A percentile compares a stretch with the other conserved stretches of the same genome.
These are phyloP conservation scores for Ptychodera flava DNA, from an alignment of 35 echinoderm and acorn worm genomes.

Conservation along the genomic window DNA sequence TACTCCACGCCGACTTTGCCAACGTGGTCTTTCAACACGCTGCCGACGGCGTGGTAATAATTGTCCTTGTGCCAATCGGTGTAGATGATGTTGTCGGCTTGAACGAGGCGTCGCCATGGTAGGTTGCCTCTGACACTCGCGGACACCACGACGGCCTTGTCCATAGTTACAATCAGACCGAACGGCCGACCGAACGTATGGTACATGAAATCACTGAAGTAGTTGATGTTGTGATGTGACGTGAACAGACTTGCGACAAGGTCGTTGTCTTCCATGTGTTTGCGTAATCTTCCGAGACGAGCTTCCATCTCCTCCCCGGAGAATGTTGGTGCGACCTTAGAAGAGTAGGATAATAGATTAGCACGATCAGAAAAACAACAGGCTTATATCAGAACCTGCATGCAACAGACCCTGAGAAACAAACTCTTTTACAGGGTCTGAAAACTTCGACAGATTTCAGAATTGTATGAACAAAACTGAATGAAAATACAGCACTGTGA, in stretches of 20 bases:
- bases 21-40: background rate
- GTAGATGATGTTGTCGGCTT: background rate
- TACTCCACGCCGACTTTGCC: constrained; percentile 4
- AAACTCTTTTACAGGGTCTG: too few relatives aligned
- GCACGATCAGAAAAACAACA: too few relatives aligned
- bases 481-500: too few relatives aligned
- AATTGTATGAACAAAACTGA: too few relatives aligned
- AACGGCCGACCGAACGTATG: constrained; percentile 32
- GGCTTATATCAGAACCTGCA: too few relatives aligned
- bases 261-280: constrained; percentile 21
- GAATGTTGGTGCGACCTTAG: constrained; percentile 35
- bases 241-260: constrained; percentile 55
- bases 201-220: constrained; percentile 50
- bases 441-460: too few relatives aligned
- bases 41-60: too few relatives aligned
- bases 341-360: background rate
- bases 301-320: constrained; percentile 38
- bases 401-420: too few relatives aligned
- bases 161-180: constrained; percentile 48
- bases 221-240: constrained; percentile 52
- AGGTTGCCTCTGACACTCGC: background rate
- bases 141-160: constrained; percentile 25
- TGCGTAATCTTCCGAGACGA: constrained; percentile 29
- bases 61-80: constrained; percentile 38
- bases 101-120: background rate